These are phyloP conservation scores for Sardina pilchardus DNA, from an alignment of 2,113 vertebrate genomes.

Conservation along the genomic window DNA sequence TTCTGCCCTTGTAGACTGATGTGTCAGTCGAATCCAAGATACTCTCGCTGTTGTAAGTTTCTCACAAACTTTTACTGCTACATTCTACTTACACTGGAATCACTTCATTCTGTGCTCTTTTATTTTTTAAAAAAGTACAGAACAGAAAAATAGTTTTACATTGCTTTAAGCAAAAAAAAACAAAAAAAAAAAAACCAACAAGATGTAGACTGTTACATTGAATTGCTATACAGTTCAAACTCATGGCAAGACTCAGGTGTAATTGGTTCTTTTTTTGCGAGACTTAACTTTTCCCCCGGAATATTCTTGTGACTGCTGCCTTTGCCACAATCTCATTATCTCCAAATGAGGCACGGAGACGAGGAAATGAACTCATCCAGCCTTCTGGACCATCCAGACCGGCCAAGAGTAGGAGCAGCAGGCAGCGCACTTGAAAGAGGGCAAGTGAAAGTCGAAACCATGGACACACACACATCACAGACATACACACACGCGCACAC, in stretches of 20 bases:
- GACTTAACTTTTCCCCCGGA: constrained; percentile 13
- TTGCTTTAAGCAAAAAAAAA: not conserved
- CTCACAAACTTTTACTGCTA: constrained; percentile 34
- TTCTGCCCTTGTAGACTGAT: constrained; percentile 56
- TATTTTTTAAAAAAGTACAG: not conserved
- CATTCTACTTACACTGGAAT: not conserved
- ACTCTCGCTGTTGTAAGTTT: constrained; percentile 58
- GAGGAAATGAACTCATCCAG: constrained; percentile 49
- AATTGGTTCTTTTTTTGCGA: constrained; percentile 5
- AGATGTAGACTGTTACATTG: not conserved
- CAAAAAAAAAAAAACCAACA: not conserved
- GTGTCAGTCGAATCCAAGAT: constrained; percentile 63
- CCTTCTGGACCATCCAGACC: constrained; percentile 53
- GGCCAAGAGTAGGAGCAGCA: constrained; percentile 33
- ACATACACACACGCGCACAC: constrained; percentile 38
- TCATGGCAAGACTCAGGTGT: not conserved
- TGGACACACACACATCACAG: constrained; percentile 38
- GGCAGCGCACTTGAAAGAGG: constrained; percentile 39
- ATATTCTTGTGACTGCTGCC: not conserved
- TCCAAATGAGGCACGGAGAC: constrained; percentile 32
- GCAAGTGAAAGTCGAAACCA: constrained; percentile 9
- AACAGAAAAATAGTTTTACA: not conserved
- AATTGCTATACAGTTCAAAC: not conserved
- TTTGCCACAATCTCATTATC: not conserved
- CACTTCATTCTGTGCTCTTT: not conserved